Evolutionary conservation across 2,888 invertebrate species (phyloP).

Genomic region (Cosmia trapezina): DNA sequence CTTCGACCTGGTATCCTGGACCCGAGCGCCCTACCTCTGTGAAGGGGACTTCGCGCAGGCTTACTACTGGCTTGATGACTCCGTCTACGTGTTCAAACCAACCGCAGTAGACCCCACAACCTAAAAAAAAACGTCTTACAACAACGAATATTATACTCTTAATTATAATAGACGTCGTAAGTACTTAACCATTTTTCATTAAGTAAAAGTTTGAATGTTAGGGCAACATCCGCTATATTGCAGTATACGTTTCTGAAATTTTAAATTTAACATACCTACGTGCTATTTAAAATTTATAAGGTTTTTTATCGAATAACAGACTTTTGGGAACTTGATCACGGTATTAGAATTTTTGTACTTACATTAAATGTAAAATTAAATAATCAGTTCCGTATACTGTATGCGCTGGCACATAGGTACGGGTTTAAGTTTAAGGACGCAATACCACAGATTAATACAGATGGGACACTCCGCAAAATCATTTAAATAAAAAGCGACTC

Average conservation of each 20-base stretch:
- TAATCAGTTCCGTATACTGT: conserved; percentile 43
- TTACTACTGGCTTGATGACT: conserved; percentile 97
- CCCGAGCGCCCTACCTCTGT: conserved; percentile 98
- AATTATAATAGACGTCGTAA: conserved; percentile 2
- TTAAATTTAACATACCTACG: conserved; percentile 20
- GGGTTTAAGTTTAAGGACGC: conserved; percentile 36
- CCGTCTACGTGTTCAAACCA: conserved; percentile 94
- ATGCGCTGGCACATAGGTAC: conserved; percentile 44
- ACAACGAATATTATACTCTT: conserved; percentile 46
- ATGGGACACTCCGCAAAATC: too few relatives aligned
- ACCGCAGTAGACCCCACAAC: conserved; percentile 35
- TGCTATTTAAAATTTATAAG: conserved; percentile 33
- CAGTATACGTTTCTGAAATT: conserved; percentile 49
- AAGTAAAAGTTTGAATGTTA: conserved; percentile 29
- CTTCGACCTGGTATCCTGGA: conserved; percentile 95
- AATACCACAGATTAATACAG: too few relatives aligned
- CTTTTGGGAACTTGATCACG: conserved; percentile 56
- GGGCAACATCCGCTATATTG: conserved; percentile 8
- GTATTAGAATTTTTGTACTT: conserved; percentile 61
- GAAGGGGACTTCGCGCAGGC: conserved; percentile 98
- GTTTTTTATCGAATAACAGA: conserved; percentile 46
- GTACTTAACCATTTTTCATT: conserved; percentile 34
- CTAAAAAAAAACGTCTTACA: conserved; percentile 39
- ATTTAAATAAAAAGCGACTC: too few relatives aligned
- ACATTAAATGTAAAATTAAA: conserved; percentile 49